phyloP scores from a whole-genome alignment of 2,888 invertebrate genomes.

The Eledona agricola region DNA sequence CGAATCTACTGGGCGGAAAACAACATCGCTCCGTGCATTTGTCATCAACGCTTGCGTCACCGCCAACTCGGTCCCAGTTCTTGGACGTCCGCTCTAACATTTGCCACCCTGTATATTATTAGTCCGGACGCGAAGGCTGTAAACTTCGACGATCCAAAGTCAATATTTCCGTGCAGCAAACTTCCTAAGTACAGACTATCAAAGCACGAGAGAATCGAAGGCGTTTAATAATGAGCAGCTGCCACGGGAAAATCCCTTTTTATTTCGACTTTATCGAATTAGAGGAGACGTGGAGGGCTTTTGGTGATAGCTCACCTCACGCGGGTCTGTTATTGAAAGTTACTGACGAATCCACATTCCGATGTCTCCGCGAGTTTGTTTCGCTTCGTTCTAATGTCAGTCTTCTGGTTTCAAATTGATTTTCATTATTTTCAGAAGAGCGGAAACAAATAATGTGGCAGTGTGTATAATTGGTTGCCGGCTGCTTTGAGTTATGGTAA shows the following conservation, averaged over 20 bases:
- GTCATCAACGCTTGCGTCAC: conserved; percentile 13
- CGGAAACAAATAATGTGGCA: no score
- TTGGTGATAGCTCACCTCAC: not conserved
- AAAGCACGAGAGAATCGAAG: conserved; percentile 38
- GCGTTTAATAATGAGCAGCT: conserved; percentile 36
- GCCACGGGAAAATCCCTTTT: conserved; percentile 28
- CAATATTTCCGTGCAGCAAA: conserved; percentile 33
- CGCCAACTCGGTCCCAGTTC: no score
- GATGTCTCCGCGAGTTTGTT: no score
- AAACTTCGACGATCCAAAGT: conserved; percentile 34
- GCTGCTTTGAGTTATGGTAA: no score
- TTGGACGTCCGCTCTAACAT: no score
- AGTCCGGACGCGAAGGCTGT: no score
- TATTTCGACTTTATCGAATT: conserved; percentile 32
- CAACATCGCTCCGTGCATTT: conserved; percentile 3
- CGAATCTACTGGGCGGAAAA: not conserved
- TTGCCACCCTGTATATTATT: no score
- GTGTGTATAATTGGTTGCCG: no score
- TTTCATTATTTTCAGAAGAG: no score
- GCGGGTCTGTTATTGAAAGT: conserved; percentile 13
- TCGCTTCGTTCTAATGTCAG: no score
- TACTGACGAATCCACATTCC: no score
- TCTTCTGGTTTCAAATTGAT: no score
- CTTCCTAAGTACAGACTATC: conserved; percentile 32
- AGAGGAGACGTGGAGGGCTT: conserved; percentile 8